These are phyloP conservation scores for Polyploca ridens DNA, from an alignment of 2,888 invertebrate genomes.

Conservation along the genomic window DNA sequence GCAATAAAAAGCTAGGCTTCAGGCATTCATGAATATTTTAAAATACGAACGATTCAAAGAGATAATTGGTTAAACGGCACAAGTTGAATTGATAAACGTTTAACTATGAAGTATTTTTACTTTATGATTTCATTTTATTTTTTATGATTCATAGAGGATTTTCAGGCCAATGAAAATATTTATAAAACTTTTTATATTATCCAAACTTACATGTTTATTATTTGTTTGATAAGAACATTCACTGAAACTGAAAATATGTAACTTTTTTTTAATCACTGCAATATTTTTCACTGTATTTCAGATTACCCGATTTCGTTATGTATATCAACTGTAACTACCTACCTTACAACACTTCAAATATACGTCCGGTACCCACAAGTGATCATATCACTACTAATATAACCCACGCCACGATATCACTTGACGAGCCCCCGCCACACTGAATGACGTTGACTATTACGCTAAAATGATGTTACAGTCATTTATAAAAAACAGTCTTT, in stretches of 20 bases:
- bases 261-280: neutral
- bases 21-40: too few species aligned
- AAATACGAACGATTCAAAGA: too few species aligned
- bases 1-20: too few species aligned
- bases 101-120: too few species aligned
- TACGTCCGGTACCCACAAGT: conserved; percentile 29
- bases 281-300: neutral
- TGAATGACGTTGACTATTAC: conserved; percentile 7
- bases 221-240: neutral
- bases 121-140: too few species aligned
- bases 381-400: conserved; percentile 35
- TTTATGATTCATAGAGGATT: too few species aligned
- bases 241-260: neutral
- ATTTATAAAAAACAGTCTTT: neutral
- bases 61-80: too few species aligned
- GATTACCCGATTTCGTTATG: neutral
- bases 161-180: too few species aligned
- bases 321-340: neutral
- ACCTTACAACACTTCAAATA: neutral
- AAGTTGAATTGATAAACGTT: too few species aligned
- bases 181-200: too few species aligned
- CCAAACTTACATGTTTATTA: too few species aligned
- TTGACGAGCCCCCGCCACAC: conserved; percentile 46
- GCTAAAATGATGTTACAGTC: conserved; percentile 1
- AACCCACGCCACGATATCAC: conserved; percentile 33